These are phyloP conservation scores for Paramormyrops kingsleyae DNA, from an alignment of 2,113 vertebrate genomes.

Conservation along the genomic window DNA sequence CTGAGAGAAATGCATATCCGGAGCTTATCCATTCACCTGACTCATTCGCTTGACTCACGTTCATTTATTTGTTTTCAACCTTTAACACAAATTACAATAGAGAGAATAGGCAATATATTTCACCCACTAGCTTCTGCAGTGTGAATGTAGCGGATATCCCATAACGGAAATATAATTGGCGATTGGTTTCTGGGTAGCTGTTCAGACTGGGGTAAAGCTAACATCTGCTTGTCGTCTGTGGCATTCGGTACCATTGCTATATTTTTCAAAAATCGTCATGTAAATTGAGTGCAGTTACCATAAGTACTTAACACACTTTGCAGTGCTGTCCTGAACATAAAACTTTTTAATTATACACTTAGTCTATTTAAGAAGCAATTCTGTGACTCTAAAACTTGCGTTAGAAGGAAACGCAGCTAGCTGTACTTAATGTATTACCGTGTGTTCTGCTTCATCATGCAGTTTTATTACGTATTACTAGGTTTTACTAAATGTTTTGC, in stretches of 20 bases:
- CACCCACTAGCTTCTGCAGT: background rate
- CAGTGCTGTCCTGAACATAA: background rate
- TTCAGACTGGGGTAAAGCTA: background rate
- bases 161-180: background rate
- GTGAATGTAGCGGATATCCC: background rate
- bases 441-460: background rate
- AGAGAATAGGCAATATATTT: background rate
- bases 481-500: background rate
- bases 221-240: background rate
- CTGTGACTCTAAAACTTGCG: background rate
- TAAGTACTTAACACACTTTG: background rate
- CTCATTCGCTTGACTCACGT: background rate
- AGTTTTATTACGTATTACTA: background rate
- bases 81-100: background rate
- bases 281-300: background rate
- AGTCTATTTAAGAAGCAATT: background rate
- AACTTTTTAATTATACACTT: background rate
- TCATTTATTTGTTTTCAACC: background rate
- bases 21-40: background rate
- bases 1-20: background rate
- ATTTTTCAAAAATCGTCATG: background rate
- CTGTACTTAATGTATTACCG: background rate
- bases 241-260: background rate
- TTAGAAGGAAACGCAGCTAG: background rate
- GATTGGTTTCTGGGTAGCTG: background rate